These are phyloP conservation scores for Tetragonula clypearis DNA, from an alignment of 1,140 invertebrate genomes.

Conservation along the genomic window DNA sequence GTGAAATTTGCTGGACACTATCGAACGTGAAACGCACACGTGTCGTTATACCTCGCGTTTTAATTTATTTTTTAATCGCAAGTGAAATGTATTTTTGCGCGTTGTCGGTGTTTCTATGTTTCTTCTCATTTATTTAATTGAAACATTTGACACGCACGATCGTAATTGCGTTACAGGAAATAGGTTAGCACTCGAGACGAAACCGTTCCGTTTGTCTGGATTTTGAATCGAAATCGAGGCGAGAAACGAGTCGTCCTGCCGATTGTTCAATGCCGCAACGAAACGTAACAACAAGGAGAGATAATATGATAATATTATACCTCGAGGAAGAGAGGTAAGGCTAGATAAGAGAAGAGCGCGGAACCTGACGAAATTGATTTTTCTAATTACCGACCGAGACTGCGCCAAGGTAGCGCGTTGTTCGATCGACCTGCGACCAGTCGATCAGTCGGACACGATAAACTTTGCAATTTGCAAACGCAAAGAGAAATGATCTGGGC, in stretches of 20 bases:
- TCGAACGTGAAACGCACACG: not conserved
- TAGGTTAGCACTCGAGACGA: not conserved
- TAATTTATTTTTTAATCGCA: not conserved
- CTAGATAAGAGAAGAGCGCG: constrained; percentile 43
- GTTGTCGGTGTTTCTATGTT: not conserved
- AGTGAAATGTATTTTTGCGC: not conserved
- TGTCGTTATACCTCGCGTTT: not conserved
- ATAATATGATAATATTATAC: too few relatives aligned
- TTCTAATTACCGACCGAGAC: constrained; percentile 46
- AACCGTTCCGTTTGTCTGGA: too few relatives aligned
- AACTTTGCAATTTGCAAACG: constrained; percentile 19
- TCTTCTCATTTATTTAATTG: not conserved
- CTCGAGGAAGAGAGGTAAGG: constrained; percentile 42
- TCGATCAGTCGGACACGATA: constrained; percentile 12
- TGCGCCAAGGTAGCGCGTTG: not conserved
- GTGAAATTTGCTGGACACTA: not conserved
- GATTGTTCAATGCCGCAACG: constrained; percentile 20
- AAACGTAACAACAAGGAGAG: constrained; percentile 37
- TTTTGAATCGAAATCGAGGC: constrained; percentile 14
- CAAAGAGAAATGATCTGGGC: not conserved
- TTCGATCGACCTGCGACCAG: constrained; percentile 10
- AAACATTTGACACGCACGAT: not conserved
- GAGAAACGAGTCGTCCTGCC: not conserved
- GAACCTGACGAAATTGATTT: constrained; percentile 42
- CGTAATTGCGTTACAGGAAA: not conserved